phyloP scores from a whole-genome alignment of 2,113 vertebrate genomes.

The Malurus melanocephalus region DNA sequence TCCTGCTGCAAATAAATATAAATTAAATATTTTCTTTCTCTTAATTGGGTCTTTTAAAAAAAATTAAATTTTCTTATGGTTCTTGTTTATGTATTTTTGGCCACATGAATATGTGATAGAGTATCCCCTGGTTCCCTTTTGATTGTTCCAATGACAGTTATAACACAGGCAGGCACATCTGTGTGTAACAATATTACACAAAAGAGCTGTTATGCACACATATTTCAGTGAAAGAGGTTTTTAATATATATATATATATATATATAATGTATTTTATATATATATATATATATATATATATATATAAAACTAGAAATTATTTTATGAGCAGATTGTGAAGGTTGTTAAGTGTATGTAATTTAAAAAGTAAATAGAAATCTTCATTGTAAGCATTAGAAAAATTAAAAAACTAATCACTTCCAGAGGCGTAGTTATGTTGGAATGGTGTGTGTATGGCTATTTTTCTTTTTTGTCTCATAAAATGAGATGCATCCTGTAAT shows the following conservation, averaged over 20 bases:
- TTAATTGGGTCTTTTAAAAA: not conserved
- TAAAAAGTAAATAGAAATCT: not conserved
- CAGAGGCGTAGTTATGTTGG: not conserved
- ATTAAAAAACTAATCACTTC: not conserved
- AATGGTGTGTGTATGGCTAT: not conserved
- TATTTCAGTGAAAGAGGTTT: not conserved
- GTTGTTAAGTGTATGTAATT: not conserved
- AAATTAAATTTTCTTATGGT: not conserved
- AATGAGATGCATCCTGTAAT: not conserved
- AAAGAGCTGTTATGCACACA: not conserved
- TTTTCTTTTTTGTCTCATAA: not conserved
- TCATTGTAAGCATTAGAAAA: not conserved
- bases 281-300: not conserved
- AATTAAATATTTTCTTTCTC: not conserved
- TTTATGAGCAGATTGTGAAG: not conserved
- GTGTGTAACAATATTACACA: fast-evolving
- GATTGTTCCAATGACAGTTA: not conserved
- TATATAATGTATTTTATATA: too few species aligned
- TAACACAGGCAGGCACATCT: not conserved
- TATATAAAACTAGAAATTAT: not conserved
- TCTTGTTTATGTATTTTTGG: not conserved
- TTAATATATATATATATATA: not conserved
- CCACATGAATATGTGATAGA: not conserved
- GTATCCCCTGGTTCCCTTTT: not conserved
- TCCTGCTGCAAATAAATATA: not conserved